A percentile compares a stretch with the other conserved stretches of the same genome.
Conservation (phyloP, 2,797 vertebrate genomes). For the Myiothlypis coronata region DNA sequence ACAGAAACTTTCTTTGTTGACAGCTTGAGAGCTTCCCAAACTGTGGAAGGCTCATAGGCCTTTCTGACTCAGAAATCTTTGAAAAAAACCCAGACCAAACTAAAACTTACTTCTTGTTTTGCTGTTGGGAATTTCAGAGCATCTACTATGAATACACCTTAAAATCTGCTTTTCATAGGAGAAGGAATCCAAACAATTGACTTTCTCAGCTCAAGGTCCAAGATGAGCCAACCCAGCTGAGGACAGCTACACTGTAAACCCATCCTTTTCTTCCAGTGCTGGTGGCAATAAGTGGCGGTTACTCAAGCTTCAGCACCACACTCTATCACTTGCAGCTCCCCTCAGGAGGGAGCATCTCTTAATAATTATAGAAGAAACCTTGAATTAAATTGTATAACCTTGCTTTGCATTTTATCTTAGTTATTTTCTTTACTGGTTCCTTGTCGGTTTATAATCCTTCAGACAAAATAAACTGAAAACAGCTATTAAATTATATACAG, state of each 20-base stretch:
- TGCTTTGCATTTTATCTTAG: not conserved
- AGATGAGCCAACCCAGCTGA: not conserved
- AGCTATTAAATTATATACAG: not conserved
- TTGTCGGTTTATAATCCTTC: not conserved
- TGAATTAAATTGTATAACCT: not conserved
- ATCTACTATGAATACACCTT: not conserved
- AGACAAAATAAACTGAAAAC: not conserved
- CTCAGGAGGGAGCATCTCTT: not conserved
- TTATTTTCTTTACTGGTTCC: not conserved
- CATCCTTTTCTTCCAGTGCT: not conserved
- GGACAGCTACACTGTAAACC: not conserved
- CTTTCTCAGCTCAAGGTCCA: not conserved
- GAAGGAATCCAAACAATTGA: not conserved
- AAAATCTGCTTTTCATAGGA: not conserved
- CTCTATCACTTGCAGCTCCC: not conserved
- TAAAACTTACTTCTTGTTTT: not conserved
- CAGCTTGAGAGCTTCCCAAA: not conserved
- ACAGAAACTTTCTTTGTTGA: not conserved
- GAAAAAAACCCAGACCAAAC: not conserved
- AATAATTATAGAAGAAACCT: not conserved
- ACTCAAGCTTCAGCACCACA: fast-evolving
- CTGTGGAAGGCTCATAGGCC: not conserved
- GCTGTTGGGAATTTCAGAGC: not conserved
- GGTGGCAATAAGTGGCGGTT: not conserved
- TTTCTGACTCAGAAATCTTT: not conserved